phyloP scores from a whole-genome alignment of 2,888 invertebrate species.

The Helicoverpa assulta region DNA sequence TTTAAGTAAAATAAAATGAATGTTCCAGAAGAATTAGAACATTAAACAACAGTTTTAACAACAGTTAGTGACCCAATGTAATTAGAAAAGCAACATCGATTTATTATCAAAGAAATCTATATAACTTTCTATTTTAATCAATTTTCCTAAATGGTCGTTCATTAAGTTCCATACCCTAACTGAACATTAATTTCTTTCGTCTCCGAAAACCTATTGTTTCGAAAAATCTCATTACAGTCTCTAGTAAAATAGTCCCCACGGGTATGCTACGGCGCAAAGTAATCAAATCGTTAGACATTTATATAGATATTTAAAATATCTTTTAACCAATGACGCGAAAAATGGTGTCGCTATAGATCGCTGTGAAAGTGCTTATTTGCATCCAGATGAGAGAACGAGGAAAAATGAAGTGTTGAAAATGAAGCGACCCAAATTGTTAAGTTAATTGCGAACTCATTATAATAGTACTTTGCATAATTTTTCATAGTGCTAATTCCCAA shows the following conservation, averaged over 20 bases:
- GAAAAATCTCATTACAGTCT: slow-evolving; percentile 55
- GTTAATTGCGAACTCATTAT: slow-evolving; percentile 51
- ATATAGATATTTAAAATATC: slow-evolving; percentile 54
- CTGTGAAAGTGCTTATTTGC: slow-evolving; percentile 64
- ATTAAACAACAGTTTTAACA: background rate
- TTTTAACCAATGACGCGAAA: slow-evolving; percentile 61
- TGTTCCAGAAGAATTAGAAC: too few relatives aligned
- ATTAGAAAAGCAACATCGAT: background rate
- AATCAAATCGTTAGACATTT: slow-evolving; percentile 58
- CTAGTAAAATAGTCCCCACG: slow-evolving; percentile 31
- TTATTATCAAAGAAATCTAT: slow-evolving; percentile 9
- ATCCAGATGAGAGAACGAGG: slow-evolving; percentile 55
- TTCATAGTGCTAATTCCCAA: slow-evolving; percentile 6
- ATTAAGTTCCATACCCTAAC: slow-evolving; percentile 31
- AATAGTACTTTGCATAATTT: slow-evolving; percentile 30
- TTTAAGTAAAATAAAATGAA: too few relatives aligned
- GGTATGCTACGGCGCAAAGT: slow-evolving; percentile 45
- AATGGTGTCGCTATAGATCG: slow-evolving; percentile 59
- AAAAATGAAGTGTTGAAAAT: slow-evolving; percentile 52
- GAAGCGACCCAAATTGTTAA: slow-evolving; percentile 34
- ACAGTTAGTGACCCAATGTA: background rate
- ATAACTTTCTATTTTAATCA: slow-evolving; percentile 29
- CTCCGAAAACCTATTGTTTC: slow-evolving; percentile 47
- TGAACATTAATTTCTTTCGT: slow-evolving; percentile 39
- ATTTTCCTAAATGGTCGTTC: slow-evolving; percentile 36